A percentile compares a stretch with the other conserved stretches of the same genome.
Conservation (phyloP, 2,797 vertebrate genomes). For the Centroberyx gerrardi region DNA sequence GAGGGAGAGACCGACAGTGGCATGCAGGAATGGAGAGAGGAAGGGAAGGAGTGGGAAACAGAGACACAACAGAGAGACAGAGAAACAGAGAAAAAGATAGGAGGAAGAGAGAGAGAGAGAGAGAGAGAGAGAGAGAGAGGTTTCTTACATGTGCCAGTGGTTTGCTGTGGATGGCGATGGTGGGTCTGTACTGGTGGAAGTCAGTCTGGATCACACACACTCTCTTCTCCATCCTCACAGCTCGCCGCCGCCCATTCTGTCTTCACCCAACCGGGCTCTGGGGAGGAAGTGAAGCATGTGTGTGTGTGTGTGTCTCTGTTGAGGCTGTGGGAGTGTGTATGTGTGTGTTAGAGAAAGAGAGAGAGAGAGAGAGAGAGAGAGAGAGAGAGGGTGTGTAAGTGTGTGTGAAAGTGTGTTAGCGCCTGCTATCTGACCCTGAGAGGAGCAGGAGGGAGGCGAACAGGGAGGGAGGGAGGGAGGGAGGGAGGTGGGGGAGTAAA, state of each 20-base stretch:
- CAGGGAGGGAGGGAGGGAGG: slow-evolving; percentile 36
- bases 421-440: slow-evolving; percentile 84
- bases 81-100: neutral
- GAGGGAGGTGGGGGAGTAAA: slow-evolving; percentile 66
- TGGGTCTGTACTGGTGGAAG: slow-evolving; percentile 88
- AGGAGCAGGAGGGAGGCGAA: slow-evolving; percentile 51
- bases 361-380: slow-evolving; percentile 20
- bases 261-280: slow-evolving; percentile 69
- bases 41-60: neutral
- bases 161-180: slow-evolving; percentile 72
- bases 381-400: slow-evolving; percentile 27
- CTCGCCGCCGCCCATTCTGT: slow-evolving; percentile 80
- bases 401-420: slow-evolving; percentile 56
- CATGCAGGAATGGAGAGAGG: neutral
- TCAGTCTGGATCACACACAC: slow-evolving; percentile 90
- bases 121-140: slow-evolving; percentile 31
- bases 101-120: neutral
- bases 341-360: slow-evolving; percentile 13
- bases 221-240: slow-evolving; percentile 89
- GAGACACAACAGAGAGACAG: neutral
- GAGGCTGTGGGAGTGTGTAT: slow-evolving; percentile 33
- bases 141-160: slow-evolving; percentile 81
- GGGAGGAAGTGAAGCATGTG: slow-evolving; percentile 72
- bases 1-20: neutral
- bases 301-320: slow-evolving; percentile 44